Base-by-base conservation (phyloP, 2,888 invertebrate species). In the Zhuqinia jingwanae region DNA sequence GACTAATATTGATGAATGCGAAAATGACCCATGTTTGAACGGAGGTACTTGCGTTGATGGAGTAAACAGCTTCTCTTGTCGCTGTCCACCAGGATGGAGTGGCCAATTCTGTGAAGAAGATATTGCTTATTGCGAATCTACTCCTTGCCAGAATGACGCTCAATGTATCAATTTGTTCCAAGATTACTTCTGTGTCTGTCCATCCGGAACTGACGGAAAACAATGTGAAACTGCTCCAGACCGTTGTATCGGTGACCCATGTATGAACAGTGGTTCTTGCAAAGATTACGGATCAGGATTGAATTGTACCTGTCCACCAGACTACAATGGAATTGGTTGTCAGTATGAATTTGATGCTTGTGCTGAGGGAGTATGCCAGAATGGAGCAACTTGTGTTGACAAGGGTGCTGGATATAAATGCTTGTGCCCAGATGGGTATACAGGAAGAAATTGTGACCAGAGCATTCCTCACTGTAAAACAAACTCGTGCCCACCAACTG, bases 221-320 rank as follows among this genome's bases (percentile, higher is more conserved):
- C 96, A 98, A 92, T 99, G 99, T 92, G 98, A 98, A 93, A 97
- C 97, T 0, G 98, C 98, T 0, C 98, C 98, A 2, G 98, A 98
- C 93, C 95, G 98, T 89, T 97, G 97, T 92, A 96, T 97, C 87
- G 97, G 97, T 30, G 96, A 96, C 91, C 97, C 97, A 3, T 99
- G 98, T 92, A 98, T 98, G 97, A 98, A 99, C 91, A 97, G 96
- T 65, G 98, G 98, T 78, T 96, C 96, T 92, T 99, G 98, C 91
- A 97, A 97, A 93, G 98, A 98, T 92, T 98, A 97, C 91, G 98
- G 98, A 6, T 98, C 97, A 0, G 97, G 98, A 1, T 94, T 98
- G 11, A 98, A 98, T 92, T 99, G 98, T 92, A 96, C 98, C 2
- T 99, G 98, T 91, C 95, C 97, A 0, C 94, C 94, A 65, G 97